phyloP scores from a whole-genome alignment of 1,140 invertebrate species.

The Dryas iulia region DNA sequence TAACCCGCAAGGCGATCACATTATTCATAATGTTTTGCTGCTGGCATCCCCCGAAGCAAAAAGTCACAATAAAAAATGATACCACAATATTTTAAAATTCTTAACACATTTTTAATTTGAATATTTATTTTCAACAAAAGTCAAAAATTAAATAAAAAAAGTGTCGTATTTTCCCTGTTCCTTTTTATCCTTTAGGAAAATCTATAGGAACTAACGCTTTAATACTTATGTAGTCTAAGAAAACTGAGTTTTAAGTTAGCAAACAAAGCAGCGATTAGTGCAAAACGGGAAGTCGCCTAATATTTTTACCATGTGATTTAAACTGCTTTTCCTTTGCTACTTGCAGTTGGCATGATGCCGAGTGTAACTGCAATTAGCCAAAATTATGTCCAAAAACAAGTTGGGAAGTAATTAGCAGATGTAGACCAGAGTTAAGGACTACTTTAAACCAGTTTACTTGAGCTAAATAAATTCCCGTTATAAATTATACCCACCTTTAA shows the following conservation, averaged over 20 bases:
- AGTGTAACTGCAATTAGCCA: slow-evolving; percentile 69
- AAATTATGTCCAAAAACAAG: slow-evolving; percentile 76
- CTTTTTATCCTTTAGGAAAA: not conserved
- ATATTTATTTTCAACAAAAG: not conserved
- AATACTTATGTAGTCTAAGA: not conserved
- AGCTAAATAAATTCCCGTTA: slow-evolving; percentile 14
- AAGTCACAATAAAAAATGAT: not conserved
- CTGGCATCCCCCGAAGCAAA: not conserved
- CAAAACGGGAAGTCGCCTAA: slow-evolving; percentile 18
- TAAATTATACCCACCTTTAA: not conserved
- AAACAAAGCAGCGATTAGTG: not conserved
- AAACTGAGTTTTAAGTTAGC: not conserved
- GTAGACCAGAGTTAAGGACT: slow-evolving; percentile 58
- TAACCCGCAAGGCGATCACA: slow-evolving; percentile 46
- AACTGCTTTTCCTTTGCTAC: slow-evolving; percentile 46
- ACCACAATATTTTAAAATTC: slow-evolving; percentile 1
- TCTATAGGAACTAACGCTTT: not conserved
- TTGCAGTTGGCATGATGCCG: slow-evolving; percentile 61
- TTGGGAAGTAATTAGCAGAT: slow-evolving; percentile 72
- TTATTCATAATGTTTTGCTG: slow-evolving; percentile 66
- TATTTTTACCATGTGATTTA: slow-evolving; percentile 48
- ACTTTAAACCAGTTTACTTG: slow-evolving; percentile 46
- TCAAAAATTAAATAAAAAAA: not conserved
- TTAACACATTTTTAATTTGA: not conserved
- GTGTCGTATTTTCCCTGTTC: not conserved